Evolutionary conservation across 2,113 vertebrate genomes (phyloP).

Genomic region (Protobothrops flavoviridis): DNA sequence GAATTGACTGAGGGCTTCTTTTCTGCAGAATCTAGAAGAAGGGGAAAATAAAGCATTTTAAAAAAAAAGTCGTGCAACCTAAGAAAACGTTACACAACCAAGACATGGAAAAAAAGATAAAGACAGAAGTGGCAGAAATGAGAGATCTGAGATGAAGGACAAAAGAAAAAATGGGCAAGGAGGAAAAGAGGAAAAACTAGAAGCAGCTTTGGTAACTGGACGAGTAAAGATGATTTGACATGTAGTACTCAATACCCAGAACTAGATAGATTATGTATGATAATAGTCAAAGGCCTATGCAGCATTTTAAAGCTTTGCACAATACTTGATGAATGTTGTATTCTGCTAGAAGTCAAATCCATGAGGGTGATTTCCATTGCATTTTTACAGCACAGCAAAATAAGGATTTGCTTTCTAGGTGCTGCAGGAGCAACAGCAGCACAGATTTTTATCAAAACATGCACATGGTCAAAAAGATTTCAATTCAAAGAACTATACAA

Average conservation of each 20-base stretch:
- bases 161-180: background rate
- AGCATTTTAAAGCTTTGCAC: background rate
- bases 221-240: background rate
- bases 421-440: background rate
- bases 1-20: slow-evolving; percentile 75
- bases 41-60: slow-evolving; percentile 11
- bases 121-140: background rate
- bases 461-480: background rate
- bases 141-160: background rate
- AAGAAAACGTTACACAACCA: background rate
- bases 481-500: background rate
- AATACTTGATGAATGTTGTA: background rate
- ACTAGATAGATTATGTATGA: background rate
- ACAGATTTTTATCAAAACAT: background rate
- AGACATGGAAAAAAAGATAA: too few relatives aligned
- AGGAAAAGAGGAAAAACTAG: background rate
- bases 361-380: background rate
- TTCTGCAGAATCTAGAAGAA: slow-evolving; percentile 74
- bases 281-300: background rate
- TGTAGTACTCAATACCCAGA: background rate
- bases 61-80: background rate
- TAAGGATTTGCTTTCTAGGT: background rate
- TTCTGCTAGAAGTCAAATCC: background rate
- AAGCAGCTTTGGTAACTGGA: background rate
- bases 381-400: background rate